phyloP scores from a whole-genome alignment of 2,113 vertebrate genomes.

The Phasianus colchicus region DNA sequence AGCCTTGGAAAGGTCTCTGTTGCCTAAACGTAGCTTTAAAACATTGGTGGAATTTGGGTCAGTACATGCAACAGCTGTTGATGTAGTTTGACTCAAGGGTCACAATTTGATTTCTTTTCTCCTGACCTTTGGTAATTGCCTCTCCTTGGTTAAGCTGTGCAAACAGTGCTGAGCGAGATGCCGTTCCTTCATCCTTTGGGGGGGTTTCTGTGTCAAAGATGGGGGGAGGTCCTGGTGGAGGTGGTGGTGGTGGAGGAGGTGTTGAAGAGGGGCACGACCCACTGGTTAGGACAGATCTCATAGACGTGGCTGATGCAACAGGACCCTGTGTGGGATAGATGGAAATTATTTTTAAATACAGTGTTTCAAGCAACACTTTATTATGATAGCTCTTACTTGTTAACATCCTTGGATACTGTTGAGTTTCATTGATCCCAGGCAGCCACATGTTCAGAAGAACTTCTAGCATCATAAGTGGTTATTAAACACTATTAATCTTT shows the following conservation, averaged over 20 bases:
- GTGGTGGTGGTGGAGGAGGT: constrained; percentile 76
- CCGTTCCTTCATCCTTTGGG: constrained; percentile 65
- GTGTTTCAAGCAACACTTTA: neutral
- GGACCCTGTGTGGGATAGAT: constrained; percentile 82
- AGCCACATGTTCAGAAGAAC: neutral
- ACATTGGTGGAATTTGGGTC: neutral
- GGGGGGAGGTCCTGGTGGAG: constrained; percentile 86
- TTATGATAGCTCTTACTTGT: neutral
- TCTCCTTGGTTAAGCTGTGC: constrained; percentile 95
- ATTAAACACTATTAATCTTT: neutral
- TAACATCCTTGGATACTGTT: neutral
- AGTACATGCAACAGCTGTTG: neutral
- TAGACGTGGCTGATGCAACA: constrained; percentile 78
- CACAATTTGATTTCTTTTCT: neutral
- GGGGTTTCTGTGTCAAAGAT: constrained; percentile 71
- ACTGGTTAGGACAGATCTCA: constrained; percentile 57
- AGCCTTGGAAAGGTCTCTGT: neutral
- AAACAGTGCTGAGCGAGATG: constrained; percentile 88
- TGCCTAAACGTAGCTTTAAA: neutral
- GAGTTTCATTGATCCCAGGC: neutral
- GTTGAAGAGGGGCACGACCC: constrained; percentile 72
- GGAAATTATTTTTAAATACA: neutral
- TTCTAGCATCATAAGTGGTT: neutral
- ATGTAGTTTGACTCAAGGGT: neutral
- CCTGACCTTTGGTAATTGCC: constrained; percentile 90